These are phyloP conservation scores for Thamnophis elegans DNA, from an alignment of 2,797 vertebrate species.

Conservation along the genomic window DNA sequence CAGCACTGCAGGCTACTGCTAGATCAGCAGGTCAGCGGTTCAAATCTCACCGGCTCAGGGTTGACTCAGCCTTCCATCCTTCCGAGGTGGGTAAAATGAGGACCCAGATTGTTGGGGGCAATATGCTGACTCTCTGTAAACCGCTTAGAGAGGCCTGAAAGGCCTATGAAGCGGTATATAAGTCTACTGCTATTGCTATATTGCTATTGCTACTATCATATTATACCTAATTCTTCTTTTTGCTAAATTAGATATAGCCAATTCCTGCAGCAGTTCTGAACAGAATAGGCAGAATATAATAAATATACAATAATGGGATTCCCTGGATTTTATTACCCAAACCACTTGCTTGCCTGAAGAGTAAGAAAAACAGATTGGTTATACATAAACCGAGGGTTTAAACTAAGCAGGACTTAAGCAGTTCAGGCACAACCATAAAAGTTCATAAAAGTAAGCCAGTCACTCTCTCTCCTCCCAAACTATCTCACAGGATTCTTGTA, in stretches of 20 bases:
- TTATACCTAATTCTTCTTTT: background rate
- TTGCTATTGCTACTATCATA: too few species aligned
- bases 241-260: background rate
- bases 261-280: background rate
- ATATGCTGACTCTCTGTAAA: too few species aligned
- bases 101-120: too few species aligned
- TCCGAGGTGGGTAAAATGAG: too few species aligned
- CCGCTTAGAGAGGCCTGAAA: too few species aligned
- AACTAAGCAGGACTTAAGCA: background rate
- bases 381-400: background rate
- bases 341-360: background rate
- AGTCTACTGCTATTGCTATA: too few species aligned
- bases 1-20: too few species aligned
- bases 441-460: background rate
- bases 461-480: background rate
- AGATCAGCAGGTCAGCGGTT: too few species aligned
- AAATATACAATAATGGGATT: background rate
- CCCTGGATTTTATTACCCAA: background rate
- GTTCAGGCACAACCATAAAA: background rate
- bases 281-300: background rate
- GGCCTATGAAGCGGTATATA: too few species aligned
- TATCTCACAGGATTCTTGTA: background rate
- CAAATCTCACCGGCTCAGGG: too few species aligned
- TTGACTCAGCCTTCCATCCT: too few species aligned
- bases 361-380: background rate